Evolutionary conservation across 2,113 vertebrate species (phyloP).

Genomic region (Entomyzon cyanotis): DNA sequence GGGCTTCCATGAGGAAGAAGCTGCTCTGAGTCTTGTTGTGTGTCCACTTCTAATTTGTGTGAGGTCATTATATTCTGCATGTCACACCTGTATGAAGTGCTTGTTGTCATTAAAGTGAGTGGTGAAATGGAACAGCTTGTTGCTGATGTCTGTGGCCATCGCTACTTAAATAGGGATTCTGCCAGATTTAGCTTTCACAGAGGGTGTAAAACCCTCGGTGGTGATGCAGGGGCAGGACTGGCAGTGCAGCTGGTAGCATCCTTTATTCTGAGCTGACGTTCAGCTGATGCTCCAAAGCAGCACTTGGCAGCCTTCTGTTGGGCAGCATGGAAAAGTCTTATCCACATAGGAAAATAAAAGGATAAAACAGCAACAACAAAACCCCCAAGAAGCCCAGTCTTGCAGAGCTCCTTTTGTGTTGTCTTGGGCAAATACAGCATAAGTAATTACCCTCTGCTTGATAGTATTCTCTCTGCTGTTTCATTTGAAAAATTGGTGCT

Average conservation of each 20-base stretch:
- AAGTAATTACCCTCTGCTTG: neutral
- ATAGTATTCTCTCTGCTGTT: neutral
- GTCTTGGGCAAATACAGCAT: neutral
- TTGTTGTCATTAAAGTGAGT: neutral
- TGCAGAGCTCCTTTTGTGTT: neutral
- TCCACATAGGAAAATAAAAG: neutral
- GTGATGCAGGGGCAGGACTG: neutral
- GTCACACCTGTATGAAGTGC: neutral
- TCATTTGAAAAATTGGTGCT: conserved; percentile 11
- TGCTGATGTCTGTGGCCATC: neutral
- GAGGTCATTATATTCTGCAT: neutral
- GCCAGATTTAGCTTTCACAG: neutral
- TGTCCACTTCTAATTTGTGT: neutral
- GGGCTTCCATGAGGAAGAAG: neutral
- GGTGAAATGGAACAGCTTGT: neutral
- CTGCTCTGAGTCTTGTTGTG: neutral
- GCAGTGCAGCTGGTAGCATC: neutral
- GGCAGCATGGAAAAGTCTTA: neutral
- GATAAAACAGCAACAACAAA: neutral
- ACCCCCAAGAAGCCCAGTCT: neutral
- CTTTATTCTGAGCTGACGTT: neutral
- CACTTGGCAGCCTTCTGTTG: neutral
- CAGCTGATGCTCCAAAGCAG: neutral
- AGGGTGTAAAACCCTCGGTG: neutral
- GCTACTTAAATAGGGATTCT: neutral